Evolutionary conservation across 2,888 invertebrate species (phyloP).

Genomic region (Tillus elongatus): DNA sequence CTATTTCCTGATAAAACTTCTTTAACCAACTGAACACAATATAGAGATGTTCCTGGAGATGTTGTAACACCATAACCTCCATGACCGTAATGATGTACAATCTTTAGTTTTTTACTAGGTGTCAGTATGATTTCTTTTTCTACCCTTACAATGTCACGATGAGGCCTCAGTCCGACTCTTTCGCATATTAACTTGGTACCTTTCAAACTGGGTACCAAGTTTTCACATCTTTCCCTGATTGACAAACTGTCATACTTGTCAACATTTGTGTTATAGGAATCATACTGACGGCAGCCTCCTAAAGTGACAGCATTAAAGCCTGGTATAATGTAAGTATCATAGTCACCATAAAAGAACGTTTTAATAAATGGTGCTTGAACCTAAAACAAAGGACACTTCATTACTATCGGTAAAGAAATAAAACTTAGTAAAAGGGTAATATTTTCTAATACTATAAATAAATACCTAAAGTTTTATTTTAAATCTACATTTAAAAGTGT

Average conservation of each 20-base stretch:
- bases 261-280: slow-evolving; percentile 58
- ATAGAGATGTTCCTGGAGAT: slow-evolving; percentile 76
- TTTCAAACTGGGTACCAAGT: slow-evolving; percentile 62
- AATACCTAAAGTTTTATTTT: no score
- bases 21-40: slow-evolving; percentile 61
- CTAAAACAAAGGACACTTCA: slow-evolving; percentile 34
- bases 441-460: no score
- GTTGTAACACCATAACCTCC: slow-evolving; percentile 88
- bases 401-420: no score
- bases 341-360: slow-evolving; percentile 77
- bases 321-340: slow-evolving; percentile 79
- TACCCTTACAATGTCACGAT: slow-evolving; percentile 63
- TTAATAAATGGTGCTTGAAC: slow-evolving; percentile 83
- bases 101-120: slow-evolving; percentile 45
- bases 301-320: slow-evolving; percentile 64
- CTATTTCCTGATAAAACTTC: slow-evolving; percentile 44
- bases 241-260: slow-evolving; percentile 64
- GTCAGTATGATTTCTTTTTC: slow-evolving; percentile 50
- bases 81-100: slow-evolving; percentile 93
- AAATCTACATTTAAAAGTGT: no score
- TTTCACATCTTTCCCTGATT: slow-evolving; percentile 69
- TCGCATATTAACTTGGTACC: slow-evolving; percentile 51
- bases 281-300: slow-evolving; percentile 79
- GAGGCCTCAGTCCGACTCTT: slow-evolving; percentile 75
- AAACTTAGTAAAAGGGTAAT: no score